Evolutionary conservation across 1,140 invertebrate species (phyloP), one percentile per base, ranked within the genome.

Genomic region (Drosophila kikkawai): DNA sequence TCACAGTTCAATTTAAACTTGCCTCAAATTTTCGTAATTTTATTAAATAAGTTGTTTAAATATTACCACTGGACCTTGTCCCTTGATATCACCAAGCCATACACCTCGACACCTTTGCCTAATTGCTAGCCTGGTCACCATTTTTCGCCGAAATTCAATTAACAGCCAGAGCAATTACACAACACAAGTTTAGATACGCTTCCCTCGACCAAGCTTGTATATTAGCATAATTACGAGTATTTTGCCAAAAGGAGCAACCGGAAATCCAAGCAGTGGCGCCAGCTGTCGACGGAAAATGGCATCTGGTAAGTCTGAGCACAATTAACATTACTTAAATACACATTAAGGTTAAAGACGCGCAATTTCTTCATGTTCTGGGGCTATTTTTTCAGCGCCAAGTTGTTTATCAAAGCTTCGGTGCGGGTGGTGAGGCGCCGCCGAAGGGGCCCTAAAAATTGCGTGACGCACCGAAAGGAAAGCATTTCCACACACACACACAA

Each of bases 271-370:
- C 34, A 50, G 58, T 79, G 61, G 47, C 51, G 45, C 65, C 83
- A 87, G 37, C 66, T 66, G 79, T 75, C 77, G 78, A 42, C 75
- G 39, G 57, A 36, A 48, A 66, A 65, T 75, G 71, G 64, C 82
- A 79, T 67, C 80, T 88, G 80, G 64, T 53, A 51, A 48, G 56
- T 36, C 78, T 68, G 65, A 70, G 85, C 82, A 90, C 82, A 91
- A 91, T 91, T 91, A 91, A 91, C 86, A 91, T 91, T 91, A 91
- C 86, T 91, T 91, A 91, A 91, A 91, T 91, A 82, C 76, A 91
- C 86, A 91, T 91, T 91, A 91, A 91, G 86, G 86, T 86, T 91
- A 91, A 91, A 91, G 86, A 91, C 86, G 86, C 82, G 65, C 82
- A 82, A 91, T 90, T 91, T 80, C 75, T 91, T 79, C 82, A 90